phyloP scores from a whole-genome alignment of 2,888 invertebrate species.

The Cataglyphis rosenhaueri region DNA sequence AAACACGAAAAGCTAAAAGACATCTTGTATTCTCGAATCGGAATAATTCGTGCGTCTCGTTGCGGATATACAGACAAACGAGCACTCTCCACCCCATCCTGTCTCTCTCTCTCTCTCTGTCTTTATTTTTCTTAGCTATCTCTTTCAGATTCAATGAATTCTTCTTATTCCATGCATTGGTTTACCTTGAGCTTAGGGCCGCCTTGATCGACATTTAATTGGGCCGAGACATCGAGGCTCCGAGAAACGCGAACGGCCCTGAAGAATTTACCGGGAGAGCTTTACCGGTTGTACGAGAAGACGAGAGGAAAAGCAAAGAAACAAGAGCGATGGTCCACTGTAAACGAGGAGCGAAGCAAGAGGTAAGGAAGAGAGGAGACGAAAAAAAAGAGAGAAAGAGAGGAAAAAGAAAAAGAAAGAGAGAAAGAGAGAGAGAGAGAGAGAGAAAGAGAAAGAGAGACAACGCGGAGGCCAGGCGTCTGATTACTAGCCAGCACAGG shows the following conservation, averaged over 20 bases:
- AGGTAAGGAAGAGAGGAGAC: conserved; percentile 27
- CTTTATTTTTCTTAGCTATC: background rate
- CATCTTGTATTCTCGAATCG: conserved; percentile 26
- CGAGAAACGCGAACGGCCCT: conserved; percentile 70
- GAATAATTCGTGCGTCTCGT: conserved; percentile 37
- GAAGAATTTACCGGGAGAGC: conserved; percentile 68
- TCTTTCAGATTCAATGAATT: conserved; percentile 5
- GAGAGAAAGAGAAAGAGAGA: too few relatives aligned
- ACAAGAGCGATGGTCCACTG: conserved; percentile 31
- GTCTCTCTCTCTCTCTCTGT: background rate
- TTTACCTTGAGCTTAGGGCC: conserved; percentile 61
- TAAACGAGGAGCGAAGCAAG: conserved; percentile 56
- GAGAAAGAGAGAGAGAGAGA: conserved; percentile 50
- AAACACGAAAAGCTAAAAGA: conserved; percentile 29
- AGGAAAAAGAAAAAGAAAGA: conserved; percentile 34
- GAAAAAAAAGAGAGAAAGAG: background rate
- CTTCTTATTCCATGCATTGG: conserved; percentile 28
- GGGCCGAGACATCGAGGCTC: conserved; percentile 70
- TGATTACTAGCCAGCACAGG: conserved; percentile 77
- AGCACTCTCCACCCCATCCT: background rate
- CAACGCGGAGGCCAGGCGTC: conserved; percentile 73
- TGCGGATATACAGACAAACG: conserved; percentile 14
- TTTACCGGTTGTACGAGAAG: conserved; percentile 64
- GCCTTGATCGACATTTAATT: conserved; percentile 72
- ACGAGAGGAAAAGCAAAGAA: conserved; percentile 43